Conservation (phyloP, 2,797 vertebrate species). For the Sciaenops ocellatus region DNA sequence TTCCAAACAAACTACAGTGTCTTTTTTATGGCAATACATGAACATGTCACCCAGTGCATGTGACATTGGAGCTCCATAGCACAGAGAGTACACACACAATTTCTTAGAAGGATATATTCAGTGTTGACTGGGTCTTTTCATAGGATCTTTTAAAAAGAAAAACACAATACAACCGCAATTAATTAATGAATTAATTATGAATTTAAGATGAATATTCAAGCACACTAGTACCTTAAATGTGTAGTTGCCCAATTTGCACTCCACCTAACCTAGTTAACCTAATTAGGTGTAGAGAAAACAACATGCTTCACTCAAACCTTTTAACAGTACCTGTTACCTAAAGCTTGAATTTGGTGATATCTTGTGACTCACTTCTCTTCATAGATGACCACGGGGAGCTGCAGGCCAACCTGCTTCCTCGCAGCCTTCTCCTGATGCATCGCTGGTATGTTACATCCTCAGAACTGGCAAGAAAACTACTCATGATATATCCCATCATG, state of each 20-base stretch:
- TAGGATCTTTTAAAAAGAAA: background rate
- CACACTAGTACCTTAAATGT: too few relatives aligned
- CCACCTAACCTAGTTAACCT: too few relatives aligned
- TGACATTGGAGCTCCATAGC: too few relatives aligned
- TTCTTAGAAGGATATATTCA: background rate
- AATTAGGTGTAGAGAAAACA: too few relatives aligned
- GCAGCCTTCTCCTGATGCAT: slow-evolving; percentile 96
- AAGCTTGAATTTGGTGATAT: background rate
- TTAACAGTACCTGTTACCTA: too few relatives aligned
- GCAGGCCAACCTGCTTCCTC: slow-evolving; percentile 87
- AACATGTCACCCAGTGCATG: too few relatives aligned
- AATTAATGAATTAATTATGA: too few relatives aligned
- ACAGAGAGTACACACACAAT: too few relatives aligned
- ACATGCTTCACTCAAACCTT: background rate
- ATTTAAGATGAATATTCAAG: too few relatives aligned
- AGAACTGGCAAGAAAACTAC: slow-evolving; percentile 93
- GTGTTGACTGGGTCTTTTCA: background rate
- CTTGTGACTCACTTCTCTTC: slow-evolving; percentile 45
- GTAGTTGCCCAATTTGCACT: too few relatives aligned
- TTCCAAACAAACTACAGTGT: too few relatives aligned
- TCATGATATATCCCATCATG: slow-evolving; percentile 93
- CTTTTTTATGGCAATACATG: too few relatives aligned
- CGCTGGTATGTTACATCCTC: slow-evolving; percentile 96
- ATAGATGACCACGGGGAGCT: slow-evolving; percentile 91
- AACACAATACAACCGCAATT: background rate